phyloP scores from a whole-genome alignment of 1,140 invertebrate genomes.

The Pogonus chalceus region DNA sequence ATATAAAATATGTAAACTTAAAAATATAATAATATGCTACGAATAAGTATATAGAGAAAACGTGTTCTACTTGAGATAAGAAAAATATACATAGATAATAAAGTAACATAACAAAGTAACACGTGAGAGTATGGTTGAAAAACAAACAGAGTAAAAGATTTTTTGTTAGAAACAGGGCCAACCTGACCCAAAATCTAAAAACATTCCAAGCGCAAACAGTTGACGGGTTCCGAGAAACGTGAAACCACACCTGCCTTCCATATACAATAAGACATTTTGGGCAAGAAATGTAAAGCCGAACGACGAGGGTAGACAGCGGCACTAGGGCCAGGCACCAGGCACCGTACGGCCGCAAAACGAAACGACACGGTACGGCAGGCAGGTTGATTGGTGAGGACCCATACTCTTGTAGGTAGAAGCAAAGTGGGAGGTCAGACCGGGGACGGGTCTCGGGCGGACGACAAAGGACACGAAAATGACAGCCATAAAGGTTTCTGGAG shows the following conservation, averaged over 20 bases:
- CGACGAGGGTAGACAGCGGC: neutral
- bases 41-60: too few relatives aligned
- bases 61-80: too few relatives aligned
- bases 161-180: neutral
- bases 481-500: slow-evolving; percentile 12
- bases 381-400: slow-evolving; percentile 9
- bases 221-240: neutral
- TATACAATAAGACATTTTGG: slow-evolving; percentile 4
- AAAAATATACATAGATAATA: too few relatives aligned
- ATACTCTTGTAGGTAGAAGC: neutral
- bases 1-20: too few relatives aligned
- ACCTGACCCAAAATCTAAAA: neutral
- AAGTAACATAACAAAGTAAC: too few relatives aligned
- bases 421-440: neutral
- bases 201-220: neutral
- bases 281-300: neutral
- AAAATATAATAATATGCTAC: too few relatives aligned
- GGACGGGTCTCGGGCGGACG: slow-evolving; percentile 10
- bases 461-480: slow-evolving; percentile 14
- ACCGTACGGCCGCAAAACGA: too few relatives aligned
- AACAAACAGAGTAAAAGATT: neutral
- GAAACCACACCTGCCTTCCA: neutral
- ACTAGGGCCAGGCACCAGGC: too few relatives aligned
- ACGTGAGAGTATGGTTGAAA: too few relatives aligned
- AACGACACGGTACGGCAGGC: too few relatives aligned